These are phyloP conservation scores for Adelognathus sp. DNA, from an alignment of 2,888 invertebrate genomes.

Conservation along the genomic window DNA sequence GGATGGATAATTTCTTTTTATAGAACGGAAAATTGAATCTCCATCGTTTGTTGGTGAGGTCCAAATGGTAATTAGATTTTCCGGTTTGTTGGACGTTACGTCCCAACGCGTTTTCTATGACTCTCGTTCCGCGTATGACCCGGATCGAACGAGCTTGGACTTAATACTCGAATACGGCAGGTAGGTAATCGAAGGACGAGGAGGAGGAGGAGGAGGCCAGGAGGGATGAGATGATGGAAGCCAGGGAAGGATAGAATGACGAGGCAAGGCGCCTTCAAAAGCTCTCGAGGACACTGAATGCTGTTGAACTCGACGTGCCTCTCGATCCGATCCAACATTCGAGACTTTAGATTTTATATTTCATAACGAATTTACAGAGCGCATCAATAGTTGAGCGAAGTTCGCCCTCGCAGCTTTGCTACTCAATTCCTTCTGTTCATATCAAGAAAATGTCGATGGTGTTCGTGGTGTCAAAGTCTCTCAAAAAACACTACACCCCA, in stretches of 20 bases:
- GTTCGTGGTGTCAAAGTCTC: too few species aligned
- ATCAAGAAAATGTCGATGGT: too few species aligned
- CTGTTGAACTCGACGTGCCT: background rate
- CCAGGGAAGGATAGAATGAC: background rate
- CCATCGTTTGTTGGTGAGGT: background rate
- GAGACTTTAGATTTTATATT: slow-evolving; percentile 12
- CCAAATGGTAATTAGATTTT: slow-evolving; percentile 17
- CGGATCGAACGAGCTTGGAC: slow-evolving; percentile 14
- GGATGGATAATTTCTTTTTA: background rate
- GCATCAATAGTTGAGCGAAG: background rate
- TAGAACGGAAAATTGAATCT: background rate
- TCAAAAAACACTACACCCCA: too few species aligned
- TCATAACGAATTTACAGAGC: background rate
- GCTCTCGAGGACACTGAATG: slow-evolving; percentile 8
- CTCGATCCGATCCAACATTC: background rate
- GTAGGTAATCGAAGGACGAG: background rate
- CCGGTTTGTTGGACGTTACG: background rate
- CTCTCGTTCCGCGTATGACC: slow-evolving; percentile 34
- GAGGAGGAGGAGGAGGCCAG: background rate
- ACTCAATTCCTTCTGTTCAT: too few species aligned
- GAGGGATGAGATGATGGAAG: background rate
- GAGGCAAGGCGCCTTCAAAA: background rate
- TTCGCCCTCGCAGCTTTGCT: background rate
- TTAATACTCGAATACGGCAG: slow-evolving; percentile 3
- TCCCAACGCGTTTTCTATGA: background rate